These are phyloP conservation scores for Craseonycteris thonglongyai DNA, from an alignment of 2,113 vertebrate genomes.

Conservation along the genomic window DNA sequence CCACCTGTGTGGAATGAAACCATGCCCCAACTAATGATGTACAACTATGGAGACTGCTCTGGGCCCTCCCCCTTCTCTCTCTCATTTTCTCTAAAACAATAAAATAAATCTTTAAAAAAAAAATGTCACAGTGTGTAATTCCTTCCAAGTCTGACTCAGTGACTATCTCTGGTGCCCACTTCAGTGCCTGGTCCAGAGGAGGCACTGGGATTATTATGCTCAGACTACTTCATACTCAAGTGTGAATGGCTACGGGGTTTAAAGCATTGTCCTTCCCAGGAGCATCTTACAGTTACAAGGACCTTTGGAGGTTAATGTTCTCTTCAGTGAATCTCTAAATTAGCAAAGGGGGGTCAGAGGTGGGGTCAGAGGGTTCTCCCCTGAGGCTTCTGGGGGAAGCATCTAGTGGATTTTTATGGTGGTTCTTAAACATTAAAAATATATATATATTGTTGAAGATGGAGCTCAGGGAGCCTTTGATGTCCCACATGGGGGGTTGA, in stretches of 20 bases:
- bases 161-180: neutral
- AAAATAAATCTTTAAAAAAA: too few species aligned
- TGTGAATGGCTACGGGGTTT: neutral
- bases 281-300: neutral
- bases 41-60: too few species aligned
- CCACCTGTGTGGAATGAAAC: too few species aligned
- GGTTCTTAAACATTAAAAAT: slow-evolving; percentile 51
- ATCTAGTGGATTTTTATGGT: slow-evolving; percentile 65
- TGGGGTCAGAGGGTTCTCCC: neutral
- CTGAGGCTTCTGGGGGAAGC: neutral
- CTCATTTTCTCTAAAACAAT: too few species aligned
- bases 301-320: neutral
- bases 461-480: slow-evolving; percentile 61
- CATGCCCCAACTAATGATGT: too few species aligned
- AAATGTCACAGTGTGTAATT: neutral
- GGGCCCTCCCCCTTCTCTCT: too few species aligned
- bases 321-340: neutral
- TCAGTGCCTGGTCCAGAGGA: neutral
- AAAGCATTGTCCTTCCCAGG: neutral
- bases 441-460: slow-evolving; percentile 62
- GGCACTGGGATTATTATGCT: too few species aligned
- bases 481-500: slow-evolving; percentile 50
- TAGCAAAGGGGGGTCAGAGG: neutral
- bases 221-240: neutral
- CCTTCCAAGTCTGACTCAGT: neutral